These are phyloP conservation scores for Yponomeuta evonymella DNA, from an alignment of 2,888 invertebrate species.

Conservation along the genomic window DNA sequence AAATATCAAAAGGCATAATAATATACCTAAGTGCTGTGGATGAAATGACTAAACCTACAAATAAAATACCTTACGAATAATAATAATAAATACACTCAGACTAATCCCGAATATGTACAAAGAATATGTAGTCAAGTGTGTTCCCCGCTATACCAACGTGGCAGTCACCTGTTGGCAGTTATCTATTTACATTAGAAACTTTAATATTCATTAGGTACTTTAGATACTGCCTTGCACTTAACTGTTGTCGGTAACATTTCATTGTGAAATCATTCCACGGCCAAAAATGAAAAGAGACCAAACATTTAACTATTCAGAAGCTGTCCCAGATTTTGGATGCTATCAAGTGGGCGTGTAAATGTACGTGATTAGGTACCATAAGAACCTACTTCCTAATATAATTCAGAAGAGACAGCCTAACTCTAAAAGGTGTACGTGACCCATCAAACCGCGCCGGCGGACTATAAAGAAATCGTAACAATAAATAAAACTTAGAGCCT, in stretches of 20 bases:
- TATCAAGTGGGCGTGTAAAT: background rate
- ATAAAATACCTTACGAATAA: too few species aligned
- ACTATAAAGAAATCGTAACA: constrained; percentile 14
- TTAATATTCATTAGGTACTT: too few species aligned
- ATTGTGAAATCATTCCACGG: background rate
- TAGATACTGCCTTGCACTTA: too few species aligned
- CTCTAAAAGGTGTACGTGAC: constrained; percentile 11
- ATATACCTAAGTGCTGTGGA: background rate
- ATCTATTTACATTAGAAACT: too few species aligned
- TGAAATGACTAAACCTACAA: background rate
- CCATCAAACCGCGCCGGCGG: constrained; percentile 5
- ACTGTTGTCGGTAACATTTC: background rate
- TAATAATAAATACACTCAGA: too few species aligned
- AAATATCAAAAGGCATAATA: background rate
- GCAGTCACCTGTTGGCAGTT: too few species aligned
- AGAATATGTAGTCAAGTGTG: too few species aligned
- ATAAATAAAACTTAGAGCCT: constrained; percentile 10
- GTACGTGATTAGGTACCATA: background rate
- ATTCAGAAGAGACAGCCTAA: background rate
- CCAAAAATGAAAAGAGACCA: background rate
- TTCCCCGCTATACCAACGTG: too few species aligned
- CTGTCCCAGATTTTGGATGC: background rate
- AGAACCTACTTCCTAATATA: background rate
- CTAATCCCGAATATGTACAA: too few species aligned
- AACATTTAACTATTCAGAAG: background rate